Evolutionary conservation across 2,113 vertebrate genomes (phyloP).

Genomic region (Dryoscopus gambensis): DNA sequence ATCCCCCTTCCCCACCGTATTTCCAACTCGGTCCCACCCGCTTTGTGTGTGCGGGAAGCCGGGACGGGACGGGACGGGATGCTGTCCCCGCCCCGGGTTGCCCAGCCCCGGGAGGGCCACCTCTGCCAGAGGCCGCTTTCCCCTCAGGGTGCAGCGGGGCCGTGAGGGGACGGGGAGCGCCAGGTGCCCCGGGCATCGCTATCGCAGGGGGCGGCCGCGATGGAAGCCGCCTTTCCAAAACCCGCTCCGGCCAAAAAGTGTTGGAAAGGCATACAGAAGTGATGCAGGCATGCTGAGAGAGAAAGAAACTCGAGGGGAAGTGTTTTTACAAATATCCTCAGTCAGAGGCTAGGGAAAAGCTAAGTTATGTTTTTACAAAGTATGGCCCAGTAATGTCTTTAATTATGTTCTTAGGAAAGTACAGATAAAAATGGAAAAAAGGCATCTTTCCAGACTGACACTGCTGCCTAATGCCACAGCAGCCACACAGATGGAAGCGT

Average conservation of each 20-base stretch:
- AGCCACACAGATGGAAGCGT: accelerated
- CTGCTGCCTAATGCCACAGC: not conserved
- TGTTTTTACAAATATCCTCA: not conserved
- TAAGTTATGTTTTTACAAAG: not conserved
- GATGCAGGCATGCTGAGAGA: not conserved
- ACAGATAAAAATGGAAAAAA: not conserved
- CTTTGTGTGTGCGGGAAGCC: not conserved
- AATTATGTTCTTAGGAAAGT: not conserved
- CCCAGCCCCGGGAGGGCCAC: not conserved
- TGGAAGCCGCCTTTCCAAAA: not conserved
- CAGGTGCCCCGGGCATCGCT: no score
- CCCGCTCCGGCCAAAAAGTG: accelerated
- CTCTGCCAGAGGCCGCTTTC: not conserved
- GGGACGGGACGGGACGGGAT: not conserved
- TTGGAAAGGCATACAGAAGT: not conserved
- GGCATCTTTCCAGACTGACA: not conserved
- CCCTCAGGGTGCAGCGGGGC: accelerated
- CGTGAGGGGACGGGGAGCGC: not conserved
- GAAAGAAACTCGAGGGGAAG: not conserved
- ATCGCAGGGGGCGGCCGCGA: not conserved
- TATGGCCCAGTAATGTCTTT: not conserved
- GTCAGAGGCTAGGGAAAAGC: not conserved
- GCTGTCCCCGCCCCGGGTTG: not conserved
- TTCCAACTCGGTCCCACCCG: not conserved
- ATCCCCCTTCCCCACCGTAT: not conserved